Evolutionary conservation across 2,113 vertebrate genomes (phyloP).

Genomic region (Mesocricetus auratus): DNA sequence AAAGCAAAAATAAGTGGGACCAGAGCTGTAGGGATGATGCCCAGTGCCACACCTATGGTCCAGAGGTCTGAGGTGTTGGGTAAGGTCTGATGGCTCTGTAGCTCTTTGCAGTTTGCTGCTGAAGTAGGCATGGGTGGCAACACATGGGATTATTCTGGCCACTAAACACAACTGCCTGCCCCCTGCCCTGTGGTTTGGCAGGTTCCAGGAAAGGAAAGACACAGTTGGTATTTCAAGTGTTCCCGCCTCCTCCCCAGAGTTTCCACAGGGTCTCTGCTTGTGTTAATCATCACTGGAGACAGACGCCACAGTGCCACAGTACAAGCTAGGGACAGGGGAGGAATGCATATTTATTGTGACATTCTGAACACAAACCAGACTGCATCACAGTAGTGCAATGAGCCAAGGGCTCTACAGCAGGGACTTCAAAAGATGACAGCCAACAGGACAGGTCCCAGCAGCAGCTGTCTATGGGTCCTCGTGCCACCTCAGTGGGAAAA

Average conservation of each 20-base stretch:
- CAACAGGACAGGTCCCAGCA: background rate
- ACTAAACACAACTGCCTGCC: background rate
- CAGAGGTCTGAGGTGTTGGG: background rate
- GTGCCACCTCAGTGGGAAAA: background rate
- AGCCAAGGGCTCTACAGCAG: constrained; percentile 1
- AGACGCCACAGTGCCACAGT: background rate
- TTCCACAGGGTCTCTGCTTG: background rate
- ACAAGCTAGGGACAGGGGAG: background rate
- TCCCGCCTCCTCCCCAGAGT: background rate
- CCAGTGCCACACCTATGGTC: background rate
- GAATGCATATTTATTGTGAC: constrained; percentile 83
- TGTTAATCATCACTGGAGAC: background rate
- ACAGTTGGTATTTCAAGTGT: fast-evolving
- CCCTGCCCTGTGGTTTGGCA: background rate
- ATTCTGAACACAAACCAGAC: constrained; percentile 70
- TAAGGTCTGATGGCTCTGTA: background rate
- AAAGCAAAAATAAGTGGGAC: background rate
- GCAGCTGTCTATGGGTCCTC: background rate
- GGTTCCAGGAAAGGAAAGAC: too few relatives aligned
- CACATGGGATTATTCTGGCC: background rate
- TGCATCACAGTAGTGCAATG: constrained; percentile 58
- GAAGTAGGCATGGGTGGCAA: fast-evolving
- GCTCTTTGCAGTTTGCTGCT: background rate
- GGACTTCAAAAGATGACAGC: background rate
- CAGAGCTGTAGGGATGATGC: too few relatives aligned